Evolutionary conservation across 2,888 invertebrate genomes (phyloP).

Genomic region (Ceraclea dissimilis): DNA sequence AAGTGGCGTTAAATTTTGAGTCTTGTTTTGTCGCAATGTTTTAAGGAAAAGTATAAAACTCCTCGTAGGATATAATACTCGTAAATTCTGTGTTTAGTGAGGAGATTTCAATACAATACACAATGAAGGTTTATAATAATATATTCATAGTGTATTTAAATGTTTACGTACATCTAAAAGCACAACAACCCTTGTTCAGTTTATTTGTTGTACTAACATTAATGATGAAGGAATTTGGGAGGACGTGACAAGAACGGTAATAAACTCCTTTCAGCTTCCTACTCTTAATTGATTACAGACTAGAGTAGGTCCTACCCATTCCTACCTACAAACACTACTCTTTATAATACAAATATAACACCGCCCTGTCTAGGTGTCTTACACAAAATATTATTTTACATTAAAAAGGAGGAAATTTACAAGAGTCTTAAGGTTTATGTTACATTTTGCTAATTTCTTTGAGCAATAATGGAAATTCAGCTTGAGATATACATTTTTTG

Average conservation of each 20-base stretch:
- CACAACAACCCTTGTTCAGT: not conserved
- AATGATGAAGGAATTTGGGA: constrained; percentile 15
- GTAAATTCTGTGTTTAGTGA: not conserved
- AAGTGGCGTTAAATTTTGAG: no score
- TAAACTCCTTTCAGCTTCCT: constrained; percentile 7
- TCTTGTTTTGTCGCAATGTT: no score
- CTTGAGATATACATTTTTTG: no score
- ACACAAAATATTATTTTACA: not conserved
- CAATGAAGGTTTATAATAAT: not conserved
- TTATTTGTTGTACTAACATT: constrained; percentile 5
- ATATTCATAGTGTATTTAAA: constrained; percentile 2
- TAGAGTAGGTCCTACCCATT: constrained; percentile 1
- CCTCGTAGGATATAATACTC: no score
- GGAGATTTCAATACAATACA: not conserved
- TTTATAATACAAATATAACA: no score
- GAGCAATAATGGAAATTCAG: no score
- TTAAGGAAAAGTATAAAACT: no score
- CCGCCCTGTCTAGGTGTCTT: no score
- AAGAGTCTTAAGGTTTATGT: no score
- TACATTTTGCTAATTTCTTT: no score
- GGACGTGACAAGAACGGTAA: constrained; percentile 18
- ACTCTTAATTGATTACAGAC: constrained; percentile 14
- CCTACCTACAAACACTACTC: no score
- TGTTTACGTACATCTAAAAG: not conserved
- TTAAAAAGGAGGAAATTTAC: not conserved